Evolutionary conservation across 2,113 vertebrate species (phyloP).

Genomic region (Lutjanus erythropterus): DNA sequence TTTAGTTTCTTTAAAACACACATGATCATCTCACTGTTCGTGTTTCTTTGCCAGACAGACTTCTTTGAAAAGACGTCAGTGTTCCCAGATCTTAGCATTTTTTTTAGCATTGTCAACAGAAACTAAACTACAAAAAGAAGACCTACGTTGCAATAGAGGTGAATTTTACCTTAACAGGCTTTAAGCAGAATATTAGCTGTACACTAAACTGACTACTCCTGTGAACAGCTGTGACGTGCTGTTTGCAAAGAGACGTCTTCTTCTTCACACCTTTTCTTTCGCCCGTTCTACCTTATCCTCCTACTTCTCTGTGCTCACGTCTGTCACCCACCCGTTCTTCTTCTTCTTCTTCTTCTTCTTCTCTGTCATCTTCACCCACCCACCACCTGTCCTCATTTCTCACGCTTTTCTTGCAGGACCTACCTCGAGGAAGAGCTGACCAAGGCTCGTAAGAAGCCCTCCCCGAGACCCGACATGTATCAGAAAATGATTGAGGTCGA

Average conservation of each 20-base stretch:
- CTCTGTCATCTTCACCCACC: not conserved
- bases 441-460: constrained; percentile 96
- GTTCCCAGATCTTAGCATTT: not conserved
- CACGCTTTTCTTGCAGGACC: constrained; percentile 85
- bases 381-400: not conserved
- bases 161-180: not conserved
- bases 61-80: no score
- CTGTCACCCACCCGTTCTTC: not conserved
- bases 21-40: no score
- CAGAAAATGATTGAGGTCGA: constrained; percentile 98
- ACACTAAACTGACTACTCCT: not conserved
- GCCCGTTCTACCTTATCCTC: not conserved
- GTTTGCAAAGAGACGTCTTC: constrained; percentile 12
- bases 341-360: no score
- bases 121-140: not conserved
- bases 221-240: constrained; percentile 9
- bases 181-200: not conserved
- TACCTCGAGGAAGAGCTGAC: constrained; percentile 97
- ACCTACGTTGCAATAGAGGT: not conserved
- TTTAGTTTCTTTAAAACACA: no score
- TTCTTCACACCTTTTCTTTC: constrained; percentile 23
- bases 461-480: constrained; percentile 96
- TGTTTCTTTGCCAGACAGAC: no score
- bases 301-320: not conserved
- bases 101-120: not conserved